These are phyloP conservation scores for Antechinus flavipes DNA, from an alignment of 2,113 vertebrate species.

Conservation along the genomic window DNA sequence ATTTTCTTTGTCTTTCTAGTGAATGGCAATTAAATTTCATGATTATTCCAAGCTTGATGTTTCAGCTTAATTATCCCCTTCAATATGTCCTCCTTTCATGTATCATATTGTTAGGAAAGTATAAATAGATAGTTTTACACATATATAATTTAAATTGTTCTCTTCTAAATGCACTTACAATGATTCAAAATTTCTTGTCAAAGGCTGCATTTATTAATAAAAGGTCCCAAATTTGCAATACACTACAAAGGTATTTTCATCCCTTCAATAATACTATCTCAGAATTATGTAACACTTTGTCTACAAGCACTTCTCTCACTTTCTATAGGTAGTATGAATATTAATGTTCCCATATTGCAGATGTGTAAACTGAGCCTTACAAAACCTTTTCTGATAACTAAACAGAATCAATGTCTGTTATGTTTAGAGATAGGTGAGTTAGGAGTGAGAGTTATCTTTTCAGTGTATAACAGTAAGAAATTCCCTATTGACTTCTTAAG, in stretches of 20 bases:
- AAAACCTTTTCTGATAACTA: neutral
- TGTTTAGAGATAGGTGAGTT: neutral
- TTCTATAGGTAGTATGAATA: neutral
- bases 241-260: neutral
- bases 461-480: neutral
- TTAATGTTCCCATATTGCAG: neutral
- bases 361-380: neutral
- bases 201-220: neutral
- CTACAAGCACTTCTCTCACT: neutral
- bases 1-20: conserved; percentile 66
- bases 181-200: neutral
- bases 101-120: conserved; percentile 35
- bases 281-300: neutral
- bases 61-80: conserved; percentile 67
- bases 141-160: neutral
- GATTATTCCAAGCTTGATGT: conserved; percentile 57
- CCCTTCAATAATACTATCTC: neutral
- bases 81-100: conserved; percentile 36
- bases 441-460: neutral
- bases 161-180: conserved; percentile 22
- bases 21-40: conserved; percentile 62
- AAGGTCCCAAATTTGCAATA: neutral
- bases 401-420: neutral
- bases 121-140: neutral
- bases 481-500: neutral